Evolutionary conservation across 1,140 invertebrate species (phyloP).

Genomic region (Drosophila melanogaster): DNA sequence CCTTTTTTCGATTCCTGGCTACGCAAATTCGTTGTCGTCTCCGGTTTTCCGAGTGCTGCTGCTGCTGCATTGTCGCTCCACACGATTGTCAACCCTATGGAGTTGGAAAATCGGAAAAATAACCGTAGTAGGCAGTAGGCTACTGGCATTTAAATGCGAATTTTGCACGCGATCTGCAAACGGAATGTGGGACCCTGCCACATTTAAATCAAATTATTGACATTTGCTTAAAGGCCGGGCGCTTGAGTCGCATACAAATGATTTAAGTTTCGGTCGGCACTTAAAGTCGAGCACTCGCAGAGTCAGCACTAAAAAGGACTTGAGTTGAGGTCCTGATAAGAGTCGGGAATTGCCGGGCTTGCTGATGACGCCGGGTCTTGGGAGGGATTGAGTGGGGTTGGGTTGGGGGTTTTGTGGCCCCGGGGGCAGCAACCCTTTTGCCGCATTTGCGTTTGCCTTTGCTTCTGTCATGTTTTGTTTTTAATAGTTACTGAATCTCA

Average conservation of each 20-base stretch:
- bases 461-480: conserved; percentile 77
- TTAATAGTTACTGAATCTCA: conserved; percentile 84
- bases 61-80: conserved; percentile 66
- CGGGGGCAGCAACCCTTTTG: conserved; percentile 74
- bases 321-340: conserved; percentile 56
- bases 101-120: conserved; percentile 59
- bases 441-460: conserved; percentile 58
- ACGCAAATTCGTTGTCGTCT: conserved; percentile 64
- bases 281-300: conserved; percentile 55
- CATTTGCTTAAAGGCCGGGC: conserved; percentile 76
- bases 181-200: conserved; percentile 56
- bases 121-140: conserved; percentile 40
- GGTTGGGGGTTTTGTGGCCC: conserved; percentile 32
- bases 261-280: conserved; percentile 57
- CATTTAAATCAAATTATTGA: conserved; percentile 84
- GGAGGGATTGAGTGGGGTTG: background rate
- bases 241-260: conserved; percentile 74
- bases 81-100: conserved; percentile 72
- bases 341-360: conserved; percentile 21
- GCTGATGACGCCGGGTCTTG: background rate
- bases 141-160: conserved; percentile 82
- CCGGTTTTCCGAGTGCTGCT: conserved; percentile 9
- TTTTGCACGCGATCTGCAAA: conserved; percentile 75
- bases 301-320: conserved; percentile 75
- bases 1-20: conserved; percentile 61